Base-by-base conservation (phyloP, 2,888 invertebrate species). In the Agrotis puta region DNA sequence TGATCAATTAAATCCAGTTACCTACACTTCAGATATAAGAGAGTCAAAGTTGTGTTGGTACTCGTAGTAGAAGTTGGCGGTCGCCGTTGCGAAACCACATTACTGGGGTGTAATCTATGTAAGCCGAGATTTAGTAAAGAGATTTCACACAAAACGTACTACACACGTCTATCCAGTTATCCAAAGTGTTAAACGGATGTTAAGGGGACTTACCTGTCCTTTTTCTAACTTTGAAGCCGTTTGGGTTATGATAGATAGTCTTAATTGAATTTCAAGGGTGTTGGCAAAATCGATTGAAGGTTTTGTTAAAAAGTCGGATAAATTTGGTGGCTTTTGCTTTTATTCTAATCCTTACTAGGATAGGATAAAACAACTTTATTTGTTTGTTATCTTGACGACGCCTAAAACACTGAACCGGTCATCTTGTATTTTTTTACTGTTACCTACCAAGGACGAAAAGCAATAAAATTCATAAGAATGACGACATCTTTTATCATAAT, bases 21-120 rank as follows among this genome's bases (percentile, higher is more conserved):
- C 3, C 16, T 43, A 18, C 16, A 13, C 43, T 16, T 14, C 14
- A 45, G 27, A 20, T 61, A 18, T 22, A 33, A n/a, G 33, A n/a
- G n/a, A 66, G 24, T 18, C 16, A 20, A 9, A 57, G 20, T 71
- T 39, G 20, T 47, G 20, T 24, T 47, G 11, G 24, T 9, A 70
- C 20, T n/a, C n/a, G n/a, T n/a, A n/a, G n/a, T 70, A 62, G 18
- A 22, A 33, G 20, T 47, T 20, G 20, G 47, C 20, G 62, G 39
- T 63, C 5, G 62, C 16, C 7, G 39, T 45, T 53, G 22, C 18
- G 39, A 47, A 63, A 54, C 51, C 63, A 43, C 53, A 47, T 73
- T 54, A 16, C 74, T 2, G 16, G 43, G 47, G 39, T n/a, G 20
- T 71, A 48, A 71, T 71, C 58, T 71, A 47, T 63, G 64, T 47